A percentile compares a stretch with the other conserved stretches of the same genome.
Conservation (phyloP, 2,113 vertebrate genomes). For the Dinomys branickii region DNA sequence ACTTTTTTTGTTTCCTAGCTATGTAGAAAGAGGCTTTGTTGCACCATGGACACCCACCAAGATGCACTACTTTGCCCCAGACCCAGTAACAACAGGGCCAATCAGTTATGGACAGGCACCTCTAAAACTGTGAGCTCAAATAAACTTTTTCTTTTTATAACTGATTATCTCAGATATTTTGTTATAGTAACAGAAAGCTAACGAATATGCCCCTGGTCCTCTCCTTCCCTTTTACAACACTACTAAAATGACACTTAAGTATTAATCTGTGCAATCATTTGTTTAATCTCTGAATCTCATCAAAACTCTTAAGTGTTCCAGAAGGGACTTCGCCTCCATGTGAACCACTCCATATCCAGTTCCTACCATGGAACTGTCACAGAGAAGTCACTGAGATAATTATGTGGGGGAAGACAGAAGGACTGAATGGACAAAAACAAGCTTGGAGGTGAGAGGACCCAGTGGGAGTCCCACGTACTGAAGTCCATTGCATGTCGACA, state of each 20-base stretch:
- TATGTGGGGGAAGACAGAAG: not conserved
- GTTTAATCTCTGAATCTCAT: not conserved
- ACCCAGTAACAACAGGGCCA: not conserved
- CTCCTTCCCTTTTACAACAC: not conserved
- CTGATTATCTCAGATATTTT: not conserved
- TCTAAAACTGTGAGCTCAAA: not conserved
- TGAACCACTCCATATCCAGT: not conserved
- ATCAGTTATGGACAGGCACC: not conserved
- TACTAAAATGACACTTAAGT: not conserved
- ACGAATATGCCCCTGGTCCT: not conserved
- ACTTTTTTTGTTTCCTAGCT: not conserved
- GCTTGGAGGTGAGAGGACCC: not conserved
- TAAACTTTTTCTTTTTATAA: not conserved
- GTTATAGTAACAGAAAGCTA: not conserved
- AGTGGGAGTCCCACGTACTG: constrained; percentile 89
- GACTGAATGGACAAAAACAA: not conserved
- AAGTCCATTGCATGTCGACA: constrained; percentile 98
- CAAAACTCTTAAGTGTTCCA: not conserved
- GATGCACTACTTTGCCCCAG: not conserved
- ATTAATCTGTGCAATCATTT: not conserved
- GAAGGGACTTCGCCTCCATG: not conserved
- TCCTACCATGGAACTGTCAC: not conserved
- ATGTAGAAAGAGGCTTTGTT: not conserved
- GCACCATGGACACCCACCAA: too few relatives aligned
- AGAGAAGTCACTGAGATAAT: not conserved